Evolutionary conservation across 1,140 invertebrate species (phyloP).

Genomic region (Eueides isabella): DNA sequence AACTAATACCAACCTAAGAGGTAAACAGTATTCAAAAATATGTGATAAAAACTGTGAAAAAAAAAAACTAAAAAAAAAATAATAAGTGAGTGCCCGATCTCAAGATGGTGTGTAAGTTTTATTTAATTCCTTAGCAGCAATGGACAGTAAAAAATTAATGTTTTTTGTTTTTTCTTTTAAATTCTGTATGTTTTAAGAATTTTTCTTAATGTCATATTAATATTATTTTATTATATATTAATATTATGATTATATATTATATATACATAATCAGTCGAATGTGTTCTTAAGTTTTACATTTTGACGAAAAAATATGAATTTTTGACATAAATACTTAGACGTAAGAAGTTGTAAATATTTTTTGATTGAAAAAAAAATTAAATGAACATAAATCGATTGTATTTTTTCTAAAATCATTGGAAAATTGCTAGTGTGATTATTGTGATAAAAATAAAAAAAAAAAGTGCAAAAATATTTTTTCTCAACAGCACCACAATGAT

Average conservation of each 20-base stretch:
- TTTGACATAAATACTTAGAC: constrained; percentile 50
- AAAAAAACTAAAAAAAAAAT: constrained; percentile 70
- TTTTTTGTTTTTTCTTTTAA: constrained; percentile 35
- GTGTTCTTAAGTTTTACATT: constrained; percentile 64
- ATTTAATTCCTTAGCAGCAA: constrained; percentile 64
- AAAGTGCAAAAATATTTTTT: constrained; percentile 54
- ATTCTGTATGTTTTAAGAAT: constrained; percentile 35
- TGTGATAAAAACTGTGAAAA: constrained; percentile 73
- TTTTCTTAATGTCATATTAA: constrained; percentile 41
- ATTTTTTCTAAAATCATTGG: constrained; percentile 75
- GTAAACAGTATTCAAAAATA: constrained; percentile 71
- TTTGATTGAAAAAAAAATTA: constrained; percentile 44
- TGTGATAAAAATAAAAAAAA: constrained; percentile 48
- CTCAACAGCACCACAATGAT: constrained; percentile 52
- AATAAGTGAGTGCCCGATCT: constrained; percentile 77
- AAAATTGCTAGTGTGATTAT: constrained; percentile 45
- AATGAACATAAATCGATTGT: constrained; percentile 50
- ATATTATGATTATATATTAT: constrained; percentile 10
- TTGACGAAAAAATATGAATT: constrained; percentile 40
- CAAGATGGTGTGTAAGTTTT: constrained; percentile 64
- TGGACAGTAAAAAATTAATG: constrained; percentile 55
- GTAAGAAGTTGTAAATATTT: constrained; percentile 64
- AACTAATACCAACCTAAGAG: constrained; percentile 69
- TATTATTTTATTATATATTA: too few relatives aligned
- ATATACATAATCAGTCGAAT: constrained; percentile 68